These are phyloP conservation scores for Carduelis carduelis DNA, from an alignment of 2,797 vertebrate genomes.

Conservation along the genomic window DNA sequence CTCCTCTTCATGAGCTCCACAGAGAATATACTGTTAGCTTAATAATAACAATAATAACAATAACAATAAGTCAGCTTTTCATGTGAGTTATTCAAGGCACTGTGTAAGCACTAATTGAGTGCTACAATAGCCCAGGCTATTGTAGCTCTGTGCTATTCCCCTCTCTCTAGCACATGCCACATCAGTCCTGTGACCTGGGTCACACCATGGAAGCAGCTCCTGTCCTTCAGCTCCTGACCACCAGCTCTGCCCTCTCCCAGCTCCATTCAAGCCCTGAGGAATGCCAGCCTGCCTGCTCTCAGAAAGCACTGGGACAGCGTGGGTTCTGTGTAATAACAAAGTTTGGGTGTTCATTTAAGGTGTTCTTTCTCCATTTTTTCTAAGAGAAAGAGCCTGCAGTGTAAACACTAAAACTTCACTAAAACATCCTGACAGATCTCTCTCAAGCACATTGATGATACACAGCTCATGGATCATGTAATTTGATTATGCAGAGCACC, in stretches of 20 bases:
- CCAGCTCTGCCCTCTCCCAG: not conserved
- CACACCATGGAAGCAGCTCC: not conserved
- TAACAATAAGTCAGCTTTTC: conserved; percentile 47
- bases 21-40: conserved; percentile 62
- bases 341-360: not conserved
- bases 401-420: not conserved
- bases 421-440: not conserved
- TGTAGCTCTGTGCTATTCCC: not conserved
- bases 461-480: not conserved
- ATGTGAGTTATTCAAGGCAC: conserved; percentile 30
- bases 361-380: not conserved
- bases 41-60: conserved; percentile 63
- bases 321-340: not conserved
- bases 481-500: not conserved
- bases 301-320: not conserved
- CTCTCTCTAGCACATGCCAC: not conserved
- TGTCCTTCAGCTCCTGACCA: not conserved
- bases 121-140: not conserved
- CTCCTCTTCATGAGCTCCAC: conserved; percentile 2
- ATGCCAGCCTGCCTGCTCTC: not conserved
- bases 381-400: not conserved
- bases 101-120: conserved; percentile 35
- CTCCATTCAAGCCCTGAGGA: not conserved
- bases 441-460: not conserved
- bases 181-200: not conserved